Evolutionary conservation across 2,888 invertebrate genomes (phyloP), one percentile per base, ranked within the genome.

Genomic region (Caenorhabditis panamensis): DNA sequence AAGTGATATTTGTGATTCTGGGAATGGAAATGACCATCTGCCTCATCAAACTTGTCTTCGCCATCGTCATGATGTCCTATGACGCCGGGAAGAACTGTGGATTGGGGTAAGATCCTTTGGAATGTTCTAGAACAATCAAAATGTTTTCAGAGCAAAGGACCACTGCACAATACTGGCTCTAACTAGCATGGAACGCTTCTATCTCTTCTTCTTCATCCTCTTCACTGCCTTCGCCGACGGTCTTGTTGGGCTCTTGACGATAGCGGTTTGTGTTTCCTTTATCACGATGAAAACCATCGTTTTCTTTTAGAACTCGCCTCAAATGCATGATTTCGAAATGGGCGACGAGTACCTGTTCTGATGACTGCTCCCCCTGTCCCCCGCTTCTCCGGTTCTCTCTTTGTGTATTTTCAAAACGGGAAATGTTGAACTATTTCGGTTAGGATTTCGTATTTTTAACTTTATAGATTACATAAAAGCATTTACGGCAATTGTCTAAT

Each of bases 321-420:
- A 80, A 69, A 73, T 80, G 75, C 69, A 69, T 54, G 59, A 69
- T 41, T 80, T 80, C 69, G 79, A 80, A 31, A 22, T 63, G 24
- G 79, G 75, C 31, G 69, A 75, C 28, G 54, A 80, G 9, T 80
- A 56, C 20, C 56, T 75, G 6, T 75, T 75, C 66, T 75, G 54
- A 54, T 4, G 2, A 26, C 28, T 28, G 6, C 54, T n/a, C 2
- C 26, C n/a, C n/a, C n/a, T n/a, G n/a, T n/a, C n/a, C n/a, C n/a
- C n/a, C n/a, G n/a, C n/a, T n/a, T n/a, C n/a, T n/a, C n/a, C n/a
- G n/a, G n/a, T n/a, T n/a, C n/a, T n/a, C 22, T n/a, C 22, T 22
- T 24, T 13, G 8, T 20, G 49, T 49, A 20, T n/a, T 5, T 49
- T 49, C 18, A 18, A 54, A 54, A 54, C 54, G 54, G 54, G 54